Evolutionary conservation across 2,888 invertebrate genomes (phyloP).

Genomic region (Trachelus stipa): DNA sequence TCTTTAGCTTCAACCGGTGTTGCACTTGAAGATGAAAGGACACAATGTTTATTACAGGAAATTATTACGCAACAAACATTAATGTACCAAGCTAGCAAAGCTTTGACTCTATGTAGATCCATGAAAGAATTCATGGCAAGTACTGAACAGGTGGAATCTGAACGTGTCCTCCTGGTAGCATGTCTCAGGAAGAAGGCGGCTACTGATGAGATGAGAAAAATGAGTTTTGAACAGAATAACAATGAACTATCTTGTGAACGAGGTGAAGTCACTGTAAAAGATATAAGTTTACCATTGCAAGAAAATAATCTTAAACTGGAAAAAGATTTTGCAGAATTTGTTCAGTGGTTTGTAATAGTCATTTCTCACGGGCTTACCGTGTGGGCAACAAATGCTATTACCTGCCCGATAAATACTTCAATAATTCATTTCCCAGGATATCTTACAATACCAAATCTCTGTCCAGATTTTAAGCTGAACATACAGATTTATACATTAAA

Average conservation of each 20-base stretch:
- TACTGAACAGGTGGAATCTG: conserved; percentile 69
- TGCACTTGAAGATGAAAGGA: conserved; percentile 7
- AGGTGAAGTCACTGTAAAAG: conserved; percentile 39
- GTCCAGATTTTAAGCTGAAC: conserved; percentile 63
- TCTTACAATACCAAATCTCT: conserved; percentile 56
- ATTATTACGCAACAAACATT: conserved; percentile 44
- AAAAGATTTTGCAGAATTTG: conserved; percentile 32
- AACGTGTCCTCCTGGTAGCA: conserved; percentile 67
- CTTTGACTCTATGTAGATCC: conserved; percentile 66
- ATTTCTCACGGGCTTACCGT: conserved; percentile 54
- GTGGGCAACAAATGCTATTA: conserved; percentile 48
- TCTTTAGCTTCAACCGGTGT: background rate
- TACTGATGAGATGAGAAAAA: conserved; percentile 41
- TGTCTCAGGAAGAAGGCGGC: conserved; percentile 38
- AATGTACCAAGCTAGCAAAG: conserved; percentile 65
- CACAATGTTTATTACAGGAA: conserved; percentile 35
- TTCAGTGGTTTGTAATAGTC: conserved; percentile 60
- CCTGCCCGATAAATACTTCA: conserved; percentile 38
- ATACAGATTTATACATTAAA: conserved; percentile 68
- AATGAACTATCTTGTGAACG: conserved; percentile 21
- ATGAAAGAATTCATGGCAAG: conserved; percentile 67
- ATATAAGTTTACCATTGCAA: conserved; percentile 42
- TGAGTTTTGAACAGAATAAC: conserved; percentile 23
- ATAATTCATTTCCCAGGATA: conserved; percentile 49
- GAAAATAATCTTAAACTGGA: conserved; percentile 28